Evolutionary conservation across 2,888 invertebrate genomes (phyloP).

Genomic region (Carcina quercana): DNA sequence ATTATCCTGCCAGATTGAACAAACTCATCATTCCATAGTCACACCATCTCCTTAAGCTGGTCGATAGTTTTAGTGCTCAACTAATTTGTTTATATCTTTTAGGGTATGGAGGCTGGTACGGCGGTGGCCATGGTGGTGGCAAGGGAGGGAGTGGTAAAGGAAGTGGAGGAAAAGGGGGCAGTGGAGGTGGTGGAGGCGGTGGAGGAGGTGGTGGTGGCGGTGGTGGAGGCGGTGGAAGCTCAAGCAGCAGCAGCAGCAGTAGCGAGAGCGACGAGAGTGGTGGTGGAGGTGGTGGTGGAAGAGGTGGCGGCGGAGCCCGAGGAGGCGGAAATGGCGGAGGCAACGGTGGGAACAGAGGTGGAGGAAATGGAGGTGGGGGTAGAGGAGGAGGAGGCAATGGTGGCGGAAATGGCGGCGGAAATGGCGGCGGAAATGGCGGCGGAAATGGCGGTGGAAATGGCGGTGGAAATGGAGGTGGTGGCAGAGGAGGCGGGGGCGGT

Average conservation of each 20-base stretch:
- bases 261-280: slow-evolving; percentile 8
- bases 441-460: slow-evolving; percentile 8
- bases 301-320: slow-evolving; percentile 6
- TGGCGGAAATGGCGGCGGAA: slow-evolving; percentile 1
- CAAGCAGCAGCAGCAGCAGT: slow-evolving; percentile 15
- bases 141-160: neutral
- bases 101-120: neutral
- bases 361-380: slow-evolving; percentile 5
- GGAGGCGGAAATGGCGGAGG: slow-evolving; percentile 10
- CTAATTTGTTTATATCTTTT: no score
- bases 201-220: slow-evolving; percentile 18
- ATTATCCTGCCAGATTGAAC: no score
- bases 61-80: no score
- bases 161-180: neutral
- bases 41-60: no score
- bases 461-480: slow-evolving; percentile 7
- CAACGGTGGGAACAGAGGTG: neutral
- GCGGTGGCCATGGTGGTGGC: neutral
- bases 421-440: slow-evolving; percentile 7
- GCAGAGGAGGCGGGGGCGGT: slow-evolving; percentile 2
- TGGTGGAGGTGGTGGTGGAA: slow-evolving; percentile 1
- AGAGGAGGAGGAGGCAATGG: slow-evolving; percentile 9
- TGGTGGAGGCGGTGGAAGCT: slow-evolving; percentile 20
- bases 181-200: neutral
- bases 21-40: no score